Evolutionary conservation across 2,888 invertebrate species (phyloP).

Genomic region (Plemyria rubiginata): DNA sequence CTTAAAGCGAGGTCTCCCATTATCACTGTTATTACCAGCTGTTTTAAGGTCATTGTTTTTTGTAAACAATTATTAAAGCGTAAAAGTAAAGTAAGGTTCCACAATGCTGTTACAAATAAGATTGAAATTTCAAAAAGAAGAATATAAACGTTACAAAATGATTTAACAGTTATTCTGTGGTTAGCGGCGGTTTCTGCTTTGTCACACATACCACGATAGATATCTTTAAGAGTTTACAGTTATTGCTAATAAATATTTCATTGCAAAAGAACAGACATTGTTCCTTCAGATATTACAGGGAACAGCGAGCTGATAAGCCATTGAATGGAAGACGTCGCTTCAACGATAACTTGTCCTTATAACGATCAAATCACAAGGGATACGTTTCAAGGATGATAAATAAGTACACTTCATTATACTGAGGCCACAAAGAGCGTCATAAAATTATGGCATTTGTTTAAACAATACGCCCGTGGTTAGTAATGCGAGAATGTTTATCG

Average conservation of each 20-base stretch:
- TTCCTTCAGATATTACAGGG: constrained; percentile 24
- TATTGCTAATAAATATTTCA: constrained; percentile 9
- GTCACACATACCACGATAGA: constrained; percentile 5
- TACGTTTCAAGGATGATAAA: constrained; percentile 31
- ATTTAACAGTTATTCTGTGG: constrained; percentile 6
- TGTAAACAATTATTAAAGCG: constrained; percentile 11
- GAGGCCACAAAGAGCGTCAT: constrained; percentile 43
- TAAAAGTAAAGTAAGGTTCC: constrained; percentile 1
- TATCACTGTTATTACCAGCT: constrained; percentile 44
- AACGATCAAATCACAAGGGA: constrained; percentile 26
- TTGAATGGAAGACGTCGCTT: constrained; percentile 31
- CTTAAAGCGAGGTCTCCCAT: constrained; percentile 44
- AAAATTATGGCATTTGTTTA: constrained; percentile 52
- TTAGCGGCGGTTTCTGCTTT: constrained; percentile 9
- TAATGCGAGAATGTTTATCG: constrained; percentile 42
- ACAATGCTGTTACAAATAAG: background rate
- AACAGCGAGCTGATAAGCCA: constrained; percentile 21
- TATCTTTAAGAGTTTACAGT: constrained; percentile 5
- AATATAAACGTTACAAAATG: background rate
- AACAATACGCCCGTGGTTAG: constrained; percentile 39
- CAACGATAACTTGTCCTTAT: constrained; percentile 28
- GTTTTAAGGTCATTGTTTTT: constrained; percentile 43
- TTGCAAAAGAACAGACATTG: constrained; percentile 12
- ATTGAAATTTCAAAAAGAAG: background rate
- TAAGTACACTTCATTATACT: constrained; percentile 25